Evolutionary conservation across 2,888 invertebrate genomes (phyloP).

Genomic region (Aleiodes testaceus): DNA sequence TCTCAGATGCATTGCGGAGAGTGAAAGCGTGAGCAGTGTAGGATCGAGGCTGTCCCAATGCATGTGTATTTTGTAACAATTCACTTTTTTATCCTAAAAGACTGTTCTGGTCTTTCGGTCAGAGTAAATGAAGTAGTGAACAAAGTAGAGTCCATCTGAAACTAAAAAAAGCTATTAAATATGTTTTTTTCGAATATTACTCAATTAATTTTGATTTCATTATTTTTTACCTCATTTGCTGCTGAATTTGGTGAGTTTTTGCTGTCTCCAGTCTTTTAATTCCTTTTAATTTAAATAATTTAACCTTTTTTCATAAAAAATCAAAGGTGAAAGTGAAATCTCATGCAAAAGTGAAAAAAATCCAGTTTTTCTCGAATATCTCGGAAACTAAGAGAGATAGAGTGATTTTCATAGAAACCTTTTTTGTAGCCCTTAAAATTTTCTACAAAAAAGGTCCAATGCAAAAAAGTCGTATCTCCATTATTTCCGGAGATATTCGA

Average conservation of each 20-base stretch:
- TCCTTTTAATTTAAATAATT: not conserved
- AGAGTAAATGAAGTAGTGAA: conserved; percentile 21
- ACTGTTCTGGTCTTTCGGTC: conserved; percentile 32
- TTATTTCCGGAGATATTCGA: not conserved
- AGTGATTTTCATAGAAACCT: too few species aligned
- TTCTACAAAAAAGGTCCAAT: too few species aligned
- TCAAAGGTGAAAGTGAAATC: too few species aligned
- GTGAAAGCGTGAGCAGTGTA: conserved; percentile 67
- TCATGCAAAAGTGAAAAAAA: too few species aligned
- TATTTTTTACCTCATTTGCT: conserved; percentile 44
- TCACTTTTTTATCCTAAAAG: conserved; percentile 31
- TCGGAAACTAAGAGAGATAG: too few species aligned
- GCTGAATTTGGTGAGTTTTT: conserved; percentile 64
- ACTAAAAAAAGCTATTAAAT: not conserved
- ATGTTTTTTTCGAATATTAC: conserved; percentile 42
- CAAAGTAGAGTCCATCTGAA: not conserved
- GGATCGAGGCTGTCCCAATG: conserved; percentile 16
- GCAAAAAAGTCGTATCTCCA: too few species aligned
- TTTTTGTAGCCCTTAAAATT: too few species aligned
- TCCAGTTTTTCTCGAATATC: not conserved
- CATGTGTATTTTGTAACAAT: conserved; percentile 34
- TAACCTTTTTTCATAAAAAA: too few species aligned
- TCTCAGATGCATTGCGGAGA: conserved; percentile 67
- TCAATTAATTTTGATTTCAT: conserved; percentile 41
- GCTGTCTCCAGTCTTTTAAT: too few species aligned